Conservation (phyloP, 2,797 vertebrate species). For the Artibeus jamaicensis region DNA sequence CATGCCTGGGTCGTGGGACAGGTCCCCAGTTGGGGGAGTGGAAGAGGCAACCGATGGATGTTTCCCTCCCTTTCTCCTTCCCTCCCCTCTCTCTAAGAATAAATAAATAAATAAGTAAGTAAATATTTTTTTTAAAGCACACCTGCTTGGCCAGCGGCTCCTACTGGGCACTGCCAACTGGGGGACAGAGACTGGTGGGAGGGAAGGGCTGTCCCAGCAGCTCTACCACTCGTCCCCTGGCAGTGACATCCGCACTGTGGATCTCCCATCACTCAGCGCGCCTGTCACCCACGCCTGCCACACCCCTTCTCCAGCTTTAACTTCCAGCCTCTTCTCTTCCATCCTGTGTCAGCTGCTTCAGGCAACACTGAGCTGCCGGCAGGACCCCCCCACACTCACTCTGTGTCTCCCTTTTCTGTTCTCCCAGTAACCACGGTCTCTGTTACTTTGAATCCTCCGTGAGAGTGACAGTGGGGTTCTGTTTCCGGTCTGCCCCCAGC, state of each 20-base stretch:
- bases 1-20: too few relatives aligned
- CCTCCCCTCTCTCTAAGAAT: too few relatives aligned
- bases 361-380: not conserved
- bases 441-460: not conserved
- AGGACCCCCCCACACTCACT: not conserved
- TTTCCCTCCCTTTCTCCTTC: too few relatives aligned
- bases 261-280: not conserved
- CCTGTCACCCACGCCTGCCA: not conserved
- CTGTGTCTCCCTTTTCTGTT: not conserved
- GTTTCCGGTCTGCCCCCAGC: too few relatives aligned
- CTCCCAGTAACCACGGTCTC: not conserved
- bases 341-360: too few relatives aligned
- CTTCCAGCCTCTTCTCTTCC: not conserved
- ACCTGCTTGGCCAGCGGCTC: not conserved
- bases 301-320: not conserved
- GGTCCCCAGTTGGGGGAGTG: too few relatives aligned
- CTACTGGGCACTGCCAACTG: rapidly evolving
- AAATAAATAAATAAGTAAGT: too few relatives aligned
- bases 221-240: not conserved
- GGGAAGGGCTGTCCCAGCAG: not conserved
- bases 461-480: too few relatives aligned
- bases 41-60: too few relatives aligned
- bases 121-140: too few relatives aligned
- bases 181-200: too few relatives aligned
- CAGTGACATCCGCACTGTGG: not conserved